Base-by-base conservation (phyloP, 2,888 invertebrate species). In the Cosmia pyralina region DNA sequence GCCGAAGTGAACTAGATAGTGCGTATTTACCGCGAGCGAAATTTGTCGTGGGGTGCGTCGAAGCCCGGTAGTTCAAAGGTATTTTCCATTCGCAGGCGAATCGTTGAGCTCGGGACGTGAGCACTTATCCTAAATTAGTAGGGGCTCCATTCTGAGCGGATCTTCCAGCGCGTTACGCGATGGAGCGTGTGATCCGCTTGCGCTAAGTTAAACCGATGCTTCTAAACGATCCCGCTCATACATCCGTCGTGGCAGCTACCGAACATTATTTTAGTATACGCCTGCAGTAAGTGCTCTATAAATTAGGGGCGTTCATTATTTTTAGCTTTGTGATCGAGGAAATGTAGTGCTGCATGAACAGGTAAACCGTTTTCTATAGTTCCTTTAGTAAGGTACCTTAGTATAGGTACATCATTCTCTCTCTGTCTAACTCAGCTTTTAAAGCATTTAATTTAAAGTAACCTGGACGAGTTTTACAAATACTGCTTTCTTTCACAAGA, bases 91-190 rank as follows among this genome's bases (percentile, higher is more conserved):
- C 78, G 85, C 82, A 88, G 88, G 88, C 87, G 88, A 90, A 90
- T 89, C 90, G 91, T 88, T 91, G 91, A 90, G 88, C 88, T 84
- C 80, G 89, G 88, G 91, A 93, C 93, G 93, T 93, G 93, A 93
- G 92, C 93, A 93, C 93, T 94, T 94, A 93, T 92, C 93, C 91
- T 90, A 92, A 94, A 94, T 94, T 94, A 94, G 93, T 92, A 91
- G 89, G 88, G 89, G 89, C 82, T 88, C 79, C 82, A 83, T 88
- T 86, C 86, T 84, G 83, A 85, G 86, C 75, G 84, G 88, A 91
- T 88, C 88, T 88, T 87, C 86, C 87, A 87, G 87, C 86, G 87
- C 86, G 88, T 87, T 86, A 90, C 85, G 92, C 92, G 90, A 92
- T 92, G 90, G 90, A 89, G 91, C 92, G 89, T 91, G 88, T 88